Percentiles rank a stretch among this genome's conserved stretches.
phyloP scores from a whole-genome alignment of 2,888 invertebrate genomes.

The Brachyptera putata region DNA sequence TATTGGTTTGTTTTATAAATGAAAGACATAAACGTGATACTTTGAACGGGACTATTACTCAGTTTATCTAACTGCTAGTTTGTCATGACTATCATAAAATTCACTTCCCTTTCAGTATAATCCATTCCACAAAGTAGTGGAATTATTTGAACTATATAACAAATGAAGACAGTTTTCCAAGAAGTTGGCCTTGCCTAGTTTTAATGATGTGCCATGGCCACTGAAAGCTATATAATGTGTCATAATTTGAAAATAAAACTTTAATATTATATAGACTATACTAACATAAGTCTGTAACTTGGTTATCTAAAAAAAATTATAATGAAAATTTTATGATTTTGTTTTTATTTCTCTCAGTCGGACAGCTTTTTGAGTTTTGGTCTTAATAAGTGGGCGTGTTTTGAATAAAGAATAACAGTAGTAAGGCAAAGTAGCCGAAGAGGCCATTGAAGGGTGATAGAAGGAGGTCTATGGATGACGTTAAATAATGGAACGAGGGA shows the following conservation, averaged over 20 bases:
- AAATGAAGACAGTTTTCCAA: too few relatives aligned
- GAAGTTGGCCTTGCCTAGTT: too few relatives aligned
- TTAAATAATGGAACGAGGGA: slow-evolving; percentile 5
- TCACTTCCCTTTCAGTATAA: too few relatives aligned
- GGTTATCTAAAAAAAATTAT: background rate
- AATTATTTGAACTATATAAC: too few relatives aligned
- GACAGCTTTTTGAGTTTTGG: too few relatives aligned
- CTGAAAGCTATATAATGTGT: background rate
- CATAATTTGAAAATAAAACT: background rate
- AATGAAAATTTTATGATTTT: background rate
- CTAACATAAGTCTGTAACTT: background rate
- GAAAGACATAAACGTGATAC: too few relatives aligned
- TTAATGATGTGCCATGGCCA: background rate
- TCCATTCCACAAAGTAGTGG: too few relatives aligned
- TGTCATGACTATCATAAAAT: too few relatives aligned
- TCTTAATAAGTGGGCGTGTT: slow-evolving; percentile 12
- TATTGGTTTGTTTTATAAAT: too few relatives aligned
- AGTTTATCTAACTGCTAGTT: too few relatives aligned
- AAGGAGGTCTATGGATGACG: slow-evolving; percentile 5
- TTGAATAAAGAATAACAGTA: slow-evolving; percentile 1
- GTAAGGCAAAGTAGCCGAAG: background rate
- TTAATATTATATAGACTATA: background rate
- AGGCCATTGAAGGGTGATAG: slow-evolving; percentile 10
- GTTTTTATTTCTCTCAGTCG: background rate
- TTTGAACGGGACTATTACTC: too few relatives aligned